These are phyloP conservation scores for Mystacides longicornis DNA, from an alignment of 2,888 invertebrate genomes.

Conservation along the genomic window DNA sequence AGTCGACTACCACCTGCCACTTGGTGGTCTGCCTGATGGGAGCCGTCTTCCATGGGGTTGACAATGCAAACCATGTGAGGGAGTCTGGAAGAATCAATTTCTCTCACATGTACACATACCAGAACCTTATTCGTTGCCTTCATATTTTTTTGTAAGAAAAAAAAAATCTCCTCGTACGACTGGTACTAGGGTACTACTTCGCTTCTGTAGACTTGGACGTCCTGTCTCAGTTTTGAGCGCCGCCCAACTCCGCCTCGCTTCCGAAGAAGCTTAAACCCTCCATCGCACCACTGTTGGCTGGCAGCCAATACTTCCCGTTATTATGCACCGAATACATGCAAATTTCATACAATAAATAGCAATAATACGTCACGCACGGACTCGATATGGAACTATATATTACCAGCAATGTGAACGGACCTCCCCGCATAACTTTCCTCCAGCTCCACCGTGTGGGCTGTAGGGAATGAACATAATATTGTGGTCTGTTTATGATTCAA, in stretches of 20 bases:
- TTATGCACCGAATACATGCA: slow-evolving; percentile 26
- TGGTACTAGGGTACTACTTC: too few relatives aligned
- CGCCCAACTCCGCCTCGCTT: slow-evolving; percentile 9
- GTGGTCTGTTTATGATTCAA: neutral
- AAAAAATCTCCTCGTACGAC: too few relatives aligned
- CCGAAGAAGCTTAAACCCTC: slow-evolving; percentile 4
- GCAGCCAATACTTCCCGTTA: slow-evolving; percentile 23
- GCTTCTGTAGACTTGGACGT: too few relatives aligned
- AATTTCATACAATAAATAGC: slow-evolving; percentile 15
- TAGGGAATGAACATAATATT: neutral
- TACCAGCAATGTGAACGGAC: neutral
- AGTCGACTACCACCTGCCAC: too few relatives aligned
- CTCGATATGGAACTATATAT: slow-evolving; percentile 2
- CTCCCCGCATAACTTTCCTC: neutral
- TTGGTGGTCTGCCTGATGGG: too few relatives aligned
- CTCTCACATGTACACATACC: too few relatives aligned
- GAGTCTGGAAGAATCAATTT: too few relatives aligned
- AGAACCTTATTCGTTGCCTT: too few relatives aligned
- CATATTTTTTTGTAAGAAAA: too few relatives aligned
- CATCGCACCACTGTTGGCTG: slow-evolving; percentile 14
- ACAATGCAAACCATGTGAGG: too few relatives aligned
- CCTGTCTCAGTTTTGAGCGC: slow-evolving; percentile 4
- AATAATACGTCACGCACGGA: slow-evolving; percentile 11
- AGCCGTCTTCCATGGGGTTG: too few relatives aligned
- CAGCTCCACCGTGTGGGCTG: neutral